A percentile compares a stretch with the other conserved stretches of the same genome.
Evolutionary conservation across 2,888 invertebrate species (phyloP).

Genomic region (Scaptomyza caliginosa): DNA sequence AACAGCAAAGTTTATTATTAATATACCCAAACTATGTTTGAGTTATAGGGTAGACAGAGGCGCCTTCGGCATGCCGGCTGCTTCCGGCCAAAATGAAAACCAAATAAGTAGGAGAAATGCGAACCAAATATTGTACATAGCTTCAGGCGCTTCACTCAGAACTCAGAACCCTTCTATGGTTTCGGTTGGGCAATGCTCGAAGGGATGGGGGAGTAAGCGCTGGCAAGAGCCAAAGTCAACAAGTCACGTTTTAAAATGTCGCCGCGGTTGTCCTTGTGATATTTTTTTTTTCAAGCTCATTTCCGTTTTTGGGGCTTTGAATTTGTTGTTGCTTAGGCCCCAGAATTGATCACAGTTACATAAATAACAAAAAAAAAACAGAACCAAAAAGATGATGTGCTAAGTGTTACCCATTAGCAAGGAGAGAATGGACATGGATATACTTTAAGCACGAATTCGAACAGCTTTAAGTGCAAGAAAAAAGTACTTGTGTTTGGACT

Average conservation of each 20-base stretch:
- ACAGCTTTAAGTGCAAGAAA: no score
- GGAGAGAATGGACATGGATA: no score
- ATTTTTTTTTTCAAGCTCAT: slow-evolving; percentile 63
- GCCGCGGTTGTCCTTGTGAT: slow-evolving; percentile 62
- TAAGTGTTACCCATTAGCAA: slow-evolving; percentile 1
- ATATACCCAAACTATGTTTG: neutral
- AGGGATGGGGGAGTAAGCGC: neutral
- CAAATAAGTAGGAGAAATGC: slow-evolving; percentile 61
- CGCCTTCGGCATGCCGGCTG: slow-evolving; percentile 25
- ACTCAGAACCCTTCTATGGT: neutral
- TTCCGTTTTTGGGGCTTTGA: slow-evolving; percentile 51
- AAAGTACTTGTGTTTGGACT: no score
- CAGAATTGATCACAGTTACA: slow-evolving; percentile 24
- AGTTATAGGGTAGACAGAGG: slow-evolving; percentile 13
- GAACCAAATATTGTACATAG: slow-evolving; percentile 59
- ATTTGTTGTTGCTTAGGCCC: slow-evolving; percentile 5
- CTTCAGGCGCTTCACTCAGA: slow-evolving; percentile 33
- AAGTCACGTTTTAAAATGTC: slow-evolving; percentile 69
- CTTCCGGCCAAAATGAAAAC: slow-evolving; percentile 24
- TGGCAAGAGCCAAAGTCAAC: slow-evolving; percentile 30
- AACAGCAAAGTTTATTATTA: neutral
- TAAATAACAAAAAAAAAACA: slow-evolving; percentile 23
- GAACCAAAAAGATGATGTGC: slow-evolving; percentile 6
- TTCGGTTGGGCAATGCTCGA: neutral
- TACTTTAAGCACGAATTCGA: neutral